Conservation (phyloP, 2,888 invertebrate genomes). For the Tipula lateralis region DNA sequence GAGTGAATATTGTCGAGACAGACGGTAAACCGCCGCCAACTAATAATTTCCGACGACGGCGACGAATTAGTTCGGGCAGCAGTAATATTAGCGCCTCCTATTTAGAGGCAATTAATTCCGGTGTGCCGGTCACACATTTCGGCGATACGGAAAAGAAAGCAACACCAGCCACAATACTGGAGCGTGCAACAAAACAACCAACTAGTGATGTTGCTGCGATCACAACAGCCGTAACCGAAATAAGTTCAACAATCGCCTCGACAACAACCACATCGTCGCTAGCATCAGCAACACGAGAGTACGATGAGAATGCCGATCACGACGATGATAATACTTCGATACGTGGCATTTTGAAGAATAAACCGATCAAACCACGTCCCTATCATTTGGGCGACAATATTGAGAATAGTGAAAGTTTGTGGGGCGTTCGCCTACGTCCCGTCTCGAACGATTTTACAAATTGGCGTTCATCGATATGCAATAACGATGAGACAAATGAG, state of each 20-base stretch:
- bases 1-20: slow-evolving; percentile 81
- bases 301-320: slow-evolving; percentile 37
- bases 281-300: slow-evolving; percentile 32
- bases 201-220: neutral
- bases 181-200: neutral
- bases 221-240: slow-evolving; percentile 28
- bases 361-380: slow-evolving; percentile 67
- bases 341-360: slow-evolving; percentile 69
- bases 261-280: too few relatives aligned
- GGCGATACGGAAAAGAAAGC: slow-evolving; percentile 52
- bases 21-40: slow-evolving; percentile 83
- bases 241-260: neutral
- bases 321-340: slow-evolving; percentile 53
- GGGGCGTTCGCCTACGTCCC: slow-evolving; percentile 53
- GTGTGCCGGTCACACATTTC: slow-evolving; percentile 60
- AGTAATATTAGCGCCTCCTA: slow-evolving; percentile 35
- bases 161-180: slow-evolving; percentile 34
- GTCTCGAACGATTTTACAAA: slow-evolving; percentile 37
- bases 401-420: slow-evolving; percentile 48
- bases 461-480: neutral
- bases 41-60: slow-evolving; percentile 68
- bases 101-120: slow-evolving; percentile 44
- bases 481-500: neutral
- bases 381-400: slow-evolving; percentile 67
- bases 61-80: slow-evolving; percentile 54